A percentile compares a stretch with the other conserved stretches of the same genome.
Evolutionary conservation across 2,113 vertebrate genomes (phyloP).

Genomic region (Pygoscelis antarcticus): DNA sequence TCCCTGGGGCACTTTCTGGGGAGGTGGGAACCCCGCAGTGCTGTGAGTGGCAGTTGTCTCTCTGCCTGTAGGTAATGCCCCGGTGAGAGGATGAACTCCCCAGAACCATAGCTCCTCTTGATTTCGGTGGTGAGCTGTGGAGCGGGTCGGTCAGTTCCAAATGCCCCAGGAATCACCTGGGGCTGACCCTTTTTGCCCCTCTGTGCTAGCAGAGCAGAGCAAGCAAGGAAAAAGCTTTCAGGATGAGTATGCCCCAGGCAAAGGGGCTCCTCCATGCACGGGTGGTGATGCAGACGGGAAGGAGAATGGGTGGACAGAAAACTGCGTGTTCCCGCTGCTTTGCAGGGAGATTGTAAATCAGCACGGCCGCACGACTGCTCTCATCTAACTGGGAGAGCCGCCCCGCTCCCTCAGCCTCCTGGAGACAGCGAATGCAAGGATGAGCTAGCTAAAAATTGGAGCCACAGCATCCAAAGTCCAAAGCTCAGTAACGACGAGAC

Average conservation of each 20-base stretch:
- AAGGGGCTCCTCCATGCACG: background rate
- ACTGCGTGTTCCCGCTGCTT: background rate
- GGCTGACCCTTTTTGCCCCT: background rate
- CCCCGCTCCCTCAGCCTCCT: background rate
- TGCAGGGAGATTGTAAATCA: background rate
- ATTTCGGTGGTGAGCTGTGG: background rate
- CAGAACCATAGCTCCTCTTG: background rate
- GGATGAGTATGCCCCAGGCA: background rate
- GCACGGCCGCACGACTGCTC: accelerated
- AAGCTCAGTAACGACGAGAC: background rate
- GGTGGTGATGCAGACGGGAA: background rate
- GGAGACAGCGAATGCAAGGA: background rate
- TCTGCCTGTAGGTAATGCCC: background rate
- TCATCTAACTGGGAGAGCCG: background rate
- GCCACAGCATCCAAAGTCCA: background rate
- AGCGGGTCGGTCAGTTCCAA: background rate
- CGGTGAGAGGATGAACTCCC: background rate
- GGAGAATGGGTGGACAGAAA: background rate
- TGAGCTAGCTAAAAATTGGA: background rate
- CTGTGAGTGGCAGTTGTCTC: background rate
- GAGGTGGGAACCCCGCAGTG: background rate
- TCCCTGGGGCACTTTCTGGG: background rate
- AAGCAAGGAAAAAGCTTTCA: background rate
- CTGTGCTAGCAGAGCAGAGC: background rate
- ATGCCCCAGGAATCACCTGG: background rate